Evolutionary conservation across 2,888 invertebrate genomes (phyloP), one percentile per base, ranked within the genome.

Genomic region (Clistopyga incitator): DNA sequence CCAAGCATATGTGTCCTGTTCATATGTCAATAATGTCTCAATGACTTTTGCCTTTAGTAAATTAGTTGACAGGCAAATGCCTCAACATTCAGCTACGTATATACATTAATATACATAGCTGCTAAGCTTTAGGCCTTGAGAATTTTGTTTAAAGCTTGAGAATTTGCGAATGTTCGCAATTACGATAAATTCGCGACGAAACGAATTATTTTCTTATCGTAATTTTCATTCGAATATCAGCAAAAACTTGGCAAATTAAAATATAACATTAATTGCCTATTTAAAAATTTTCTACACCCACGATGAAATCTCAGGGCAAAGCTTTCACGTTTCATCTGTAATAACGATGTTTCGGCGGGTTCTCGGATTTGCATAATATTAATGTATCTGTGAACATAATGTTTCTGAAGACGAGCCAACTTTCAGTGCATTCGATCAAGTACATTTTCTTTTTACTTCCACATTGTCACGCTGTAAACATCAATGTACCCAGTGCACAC

Each of bases 331-430:
- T 52, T 38, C 38, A 70, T 34, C 54, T 23, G 52, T 54, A 52
- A 70, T 38, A 54, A 70, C 70, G 65, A 64, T 54, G 67, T 59
- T 56, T n/a, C 64, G 67, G 56, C 67, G 34, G 45, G 74, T 18
- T 82, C 78, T 67, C 68, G 59, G 61, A 54, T 78, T 61, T 68
- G 68, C 59, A 76, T 65, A 76, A 83, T 75, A 64, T 67, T 61
- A 47, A 61, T 75, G 71, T 75, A 67, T 78, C 6, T 70, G 68
- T 83, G 65, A 83, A 82, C 78, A 85, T 79, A 85, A 84, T 85
- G 84, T 86, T 85, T 87, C 84, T 82, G 85, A 87, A 86, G 87
- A 88, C 86, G 85, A 88, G 85, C 86, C 88, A 86, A 87, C 77
- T 79, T 87, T 86, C 78, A 65, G 61, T 82, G 79, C 84, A 83